phyloP scores from a whole-genome alignment of 2,797 vertebrate species.

The Pseudochirops cupreus region DNA sequence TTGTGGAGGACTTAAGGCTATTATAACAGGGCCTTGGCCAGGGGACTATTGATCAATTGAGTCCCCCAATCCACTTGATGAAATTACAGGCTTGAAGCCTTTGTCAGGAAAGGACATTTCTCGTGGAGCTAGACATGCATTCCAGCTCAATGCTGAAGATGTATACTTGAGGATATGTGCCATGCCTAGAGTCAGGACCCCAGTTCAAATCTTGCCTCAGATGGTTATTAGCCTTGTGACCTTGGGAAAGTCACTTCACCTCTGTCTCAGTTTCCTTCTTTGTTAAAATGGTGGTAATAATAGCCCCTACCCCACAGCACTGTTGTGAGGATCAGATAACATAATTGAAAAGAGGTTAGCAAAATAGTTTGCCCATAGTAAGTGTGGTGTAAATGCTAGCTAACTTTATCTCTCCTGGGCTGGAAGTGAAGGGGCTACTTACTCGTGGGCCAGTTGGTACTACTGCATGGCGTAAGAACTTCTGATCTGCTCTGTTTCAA shows the following conservation, averaged over 20 bases:
- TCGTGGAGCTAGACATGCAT: too few relatives aligned
- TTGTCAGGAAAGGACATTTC: not conserved
- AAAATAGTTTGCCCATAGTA: not conserved
- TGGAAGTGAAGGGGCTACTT: not conserved
- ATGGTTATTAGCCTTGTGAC: too few relatives aligned
- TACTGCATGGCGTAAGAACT: not conserved
- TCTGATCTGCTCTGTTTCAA: not conserved
- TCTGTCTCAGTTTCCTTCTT: not conserved
- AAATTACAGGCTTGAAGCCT: not conserved
- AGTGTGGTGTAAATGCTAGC: not conserved
- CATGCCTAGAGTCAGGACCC: not conserved
- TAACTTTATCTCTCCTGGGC: not conserved
- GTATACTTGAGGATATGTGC: not conserved
- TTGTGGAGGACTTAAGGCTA: not conserved
- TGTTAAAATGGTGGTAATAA: not conserved
- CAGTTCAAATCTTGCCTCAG: not conserved
- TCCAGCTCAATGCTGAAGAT: too few relatives aligned
- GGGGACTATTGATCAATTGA: not conserved
- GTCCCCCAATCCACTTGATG: not conserved
- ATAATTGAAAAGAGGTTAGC: not conserved
- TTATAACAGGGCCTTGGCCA: not conserved
- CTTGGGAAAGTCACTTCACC: not conserved
- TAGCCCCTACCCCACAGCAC: too few relatives aligned
- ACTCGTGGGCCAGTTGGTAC: not conserved
- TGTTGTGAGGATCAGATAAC: not conserved